Evolutionary conservation across 2,797 vertebrate genomes (phyloP).

Genomic region (Myotis myotis): DNA sequence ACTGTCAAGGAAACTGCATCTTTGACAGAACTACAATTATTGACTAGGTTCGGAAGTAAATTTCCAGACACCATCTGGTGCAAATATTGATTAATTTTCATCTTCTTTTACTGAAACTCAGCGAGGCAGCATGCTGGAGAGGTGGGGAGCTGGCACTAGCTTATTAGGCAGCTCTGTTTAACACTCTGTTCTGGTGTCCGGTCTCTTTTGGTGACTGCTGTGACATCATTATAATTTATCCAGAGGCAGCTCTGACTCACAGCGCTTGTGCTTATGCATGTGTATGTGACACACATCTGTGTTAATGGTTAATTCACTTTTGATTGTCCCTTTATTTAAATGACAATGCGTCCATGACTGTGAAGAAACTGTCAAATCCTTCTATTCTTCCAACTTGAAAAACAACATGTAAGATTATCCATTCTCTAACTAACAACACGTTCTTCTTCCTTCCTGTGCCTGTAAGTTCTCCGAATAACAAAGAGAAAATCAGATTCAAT

Average conservation of each 20-base stretch:
- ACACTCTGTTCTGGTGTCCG: background rate
- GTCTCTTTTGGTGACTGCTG: background rate
- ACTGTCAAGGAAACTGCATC: constrained; percentile 42
- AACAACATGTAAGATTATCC: background rate
- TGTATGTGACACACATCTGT: background rate
- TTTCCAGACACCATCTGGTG: constrained; percentile 21
- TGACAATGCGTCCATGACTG: background rate
- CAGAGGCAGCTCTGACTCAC: background rate
- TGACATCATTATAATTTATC: constrained; percentile 13
- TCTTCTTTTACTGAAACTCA: constrained; percentile 1
- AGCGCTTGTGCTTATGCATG: background rate
- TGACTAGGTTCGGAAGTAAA: constrained; percentile 34
- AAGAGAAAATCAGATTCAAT: constrained; percentile 31
- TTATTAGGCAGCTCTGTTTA: background rate
- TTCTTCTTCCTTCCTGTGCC: background rate
- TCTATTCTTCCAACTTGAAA: background rate
- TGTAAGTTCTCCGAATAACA: constrained; percentile 38
- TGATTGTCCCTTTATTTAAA: background rate
- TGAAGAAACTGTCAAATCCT: background rate
- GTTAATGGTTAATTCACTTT: background rate
- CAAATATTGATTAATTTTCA: background rate
- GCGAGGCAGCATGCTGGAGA: background rate
- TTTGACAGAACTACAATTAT: constrained; percentile 48
- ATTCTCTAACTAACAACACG: background rate
- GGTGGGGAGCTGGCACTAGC: background rate